phyloP scores from a whole-genome alignment of 2,113 vertebrate genomes.

The Arizona elegans region DNA sequence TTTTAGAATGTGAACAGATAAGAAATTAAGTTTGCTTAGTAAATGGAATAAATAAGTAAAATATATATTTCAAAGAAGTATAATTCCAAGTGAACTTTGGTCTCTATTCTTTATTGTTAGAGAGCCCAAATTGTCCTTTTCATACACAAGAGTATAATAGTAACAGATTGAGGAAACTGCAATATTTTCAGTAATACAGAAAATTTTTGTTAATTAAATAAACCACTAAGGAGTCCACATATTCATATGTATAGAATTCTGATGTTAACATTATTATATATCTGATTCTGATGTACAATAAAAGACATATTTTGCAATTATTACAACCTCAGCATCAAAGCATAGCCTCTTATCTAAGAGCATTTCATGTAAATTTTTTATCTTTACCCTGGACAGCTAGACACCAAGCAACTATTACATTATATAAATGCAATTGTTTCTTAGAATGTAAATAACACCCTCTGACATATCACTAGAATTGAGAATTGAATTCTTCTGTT shows the following conservation, averaged over 20 bases:
- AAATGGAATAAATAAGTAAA: not conserved
- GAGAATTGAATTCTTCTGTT: not conserved
- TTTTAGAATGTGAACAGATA: not conserved
- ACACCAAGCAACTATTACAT: not conserved
- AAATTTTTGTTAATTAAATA: not conserved
- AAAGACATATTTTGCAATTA: not conserved
- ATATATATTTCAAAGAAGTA: not conserved
- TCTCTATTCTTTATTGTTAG: not conserved
- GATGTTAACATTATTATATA: not conserved
- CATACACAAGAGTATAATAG: not conserved
- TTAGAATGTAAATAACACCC: not conserved
- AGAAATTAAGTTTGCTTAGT: not conserved
- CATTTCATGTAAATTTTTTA: not conserved
- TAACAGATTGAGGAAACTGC: not conserved
- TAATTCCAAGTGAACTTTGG: not conserved
- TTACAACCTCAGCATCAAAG: not conserved
- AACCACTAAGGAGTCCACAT: not conserved
- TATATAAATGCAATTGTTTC: not conserved
- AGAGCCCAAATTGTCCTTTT: not conserved
- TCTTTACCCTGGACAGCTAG: not conserved
- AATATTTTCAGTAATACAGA: not conserved
- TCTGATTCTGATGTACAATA: not conserved
- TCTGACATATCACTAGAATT: not conserved
- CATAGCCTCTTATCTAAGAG: not conserved
- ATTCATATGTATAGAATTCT: not conserved